Evolutionary conservation across 2,797 vertebrate species (phyloP).

Genomic region (Anguilla pacifica): DNA sequence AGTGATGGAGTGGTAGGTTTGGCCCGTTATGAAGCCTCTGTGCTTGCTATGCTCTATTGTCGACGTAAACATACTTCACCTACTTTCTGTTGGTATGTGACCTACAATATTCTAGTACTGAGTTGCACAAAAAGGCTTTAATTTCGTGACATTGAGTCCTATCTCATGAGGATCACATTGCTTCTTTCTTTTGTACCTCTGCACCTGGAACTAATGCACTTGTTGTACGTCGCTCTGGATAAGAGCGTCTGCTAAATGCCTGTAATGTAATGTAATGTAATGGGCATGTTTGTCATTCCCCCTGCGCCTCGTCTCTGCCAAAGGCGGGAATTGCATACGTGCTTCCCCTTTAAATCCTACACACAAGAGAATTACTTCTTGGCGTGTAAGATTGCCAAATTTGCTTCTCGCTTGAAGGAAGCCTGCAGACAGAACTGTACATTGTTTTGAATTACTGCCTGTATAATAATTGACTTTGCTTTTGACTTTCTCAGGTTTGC

Average conservation of each 20-base stretch:
- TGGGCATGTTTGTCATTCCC: not conserved
- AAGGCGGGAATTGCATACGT: not conserved
- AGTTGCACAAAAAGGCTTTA: not conserved
- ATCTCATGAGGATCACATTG: not conserved
- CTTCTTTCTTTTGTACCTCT: no score
- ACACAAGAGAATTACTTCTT: not conserved
- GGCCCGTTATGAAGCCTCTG: no score
- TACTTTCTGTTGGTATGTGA: not conserved
- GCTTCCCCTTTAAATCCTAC: no score
- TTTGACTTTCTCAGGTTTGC: slow-evolving; percentile 67
- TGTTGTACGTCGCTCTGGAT: no score
- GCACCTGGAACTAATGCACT: no score
- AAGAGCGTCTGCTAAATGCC: no score
- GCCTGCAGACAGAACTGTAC: not conserved
- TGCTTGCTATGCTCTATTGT: not conserved
- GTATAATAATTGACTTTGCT: not conserved
- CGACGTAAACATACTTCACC: not conserved
- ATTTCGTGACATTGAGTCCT: not conserved
- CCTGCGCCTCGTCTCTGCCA: not conserved
- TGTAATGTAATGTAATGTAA: no score
- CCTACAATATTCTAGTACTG: not conserved
- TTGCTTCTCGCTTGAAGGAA: not conserved
- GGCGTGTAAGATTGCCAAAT: not conserved
- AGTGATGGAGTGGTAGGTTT: not conserved
- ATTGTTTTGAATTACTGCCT: not conserved